Evolutionary conservation across 1,140 invertebrate species (phyloP), one percentile per base, ranked within the genome.

Genomic region (Drosophila fuyamai): DNA sequence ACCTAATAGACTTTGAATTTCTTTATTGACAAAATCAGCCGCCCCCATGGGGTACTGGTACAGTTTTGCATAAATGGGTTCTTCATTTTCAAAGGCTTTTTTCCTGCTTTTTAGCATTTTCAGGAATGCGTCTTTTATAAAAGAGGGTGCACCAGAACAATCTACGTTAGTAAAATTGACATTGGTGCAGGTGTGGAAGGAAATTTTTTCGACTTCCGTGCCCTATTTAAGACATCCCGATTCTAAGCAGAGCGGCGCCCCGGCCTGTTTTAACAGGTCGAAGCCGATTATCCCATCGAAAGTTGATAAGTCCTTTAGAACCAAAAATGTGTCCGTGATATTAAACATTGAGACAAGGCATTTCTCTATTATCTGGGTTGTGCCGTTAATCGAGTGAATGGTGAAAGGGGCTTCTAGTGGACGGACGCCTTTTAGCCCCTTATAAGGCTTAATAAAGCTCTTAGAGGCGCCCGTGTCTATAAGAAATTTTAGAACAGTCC

Each of bases 111-210:
- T n/a, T n/a, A n/a, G n/a, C n/a, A n/a, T n/a, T n/a, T n/a, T n/a
- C n/a, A n/a, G n/a, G n/a, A n/a, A n/a, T n/a, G n/a, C n/a, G n/a
- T n/a, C n/a, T n/a, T n/a, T n/a, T n/a, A n/a, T n/a, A n/a, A n/a
- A n/a, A n/a, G n/a, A n/a, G n/a, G n/a, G n/a, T n/a, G n/a, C n/a
- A n/a, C n/a, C n/a, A n/a, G n/a, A n/a, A n/a, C n/a, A n/a, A n/a
- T n/a, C n/a, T n/a, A n/a, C n/a, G n/a, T n/a, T n/a, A n/a, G n/a
- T n/a, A n/a, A n/a, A n/a, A n/a, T n/a, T n/a, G n/a, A n/a, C n/a
- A n/a, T n/a, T n/a, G n/a, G n/a, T 18, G n/a, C 61, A 65, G 18
- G 51, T 41, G n/a, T 56, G 35, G 10, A 65, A 55, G 6, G 32
- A 47, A 14, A 50, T 65, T 44, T 65, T 1, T 40, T 65, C 44